These are phyloP conservation scores for Epinephelus lanceolatus DNA, from an alignment of 2,113 vertebrate species.

Conservation along the genomic window DNA sequence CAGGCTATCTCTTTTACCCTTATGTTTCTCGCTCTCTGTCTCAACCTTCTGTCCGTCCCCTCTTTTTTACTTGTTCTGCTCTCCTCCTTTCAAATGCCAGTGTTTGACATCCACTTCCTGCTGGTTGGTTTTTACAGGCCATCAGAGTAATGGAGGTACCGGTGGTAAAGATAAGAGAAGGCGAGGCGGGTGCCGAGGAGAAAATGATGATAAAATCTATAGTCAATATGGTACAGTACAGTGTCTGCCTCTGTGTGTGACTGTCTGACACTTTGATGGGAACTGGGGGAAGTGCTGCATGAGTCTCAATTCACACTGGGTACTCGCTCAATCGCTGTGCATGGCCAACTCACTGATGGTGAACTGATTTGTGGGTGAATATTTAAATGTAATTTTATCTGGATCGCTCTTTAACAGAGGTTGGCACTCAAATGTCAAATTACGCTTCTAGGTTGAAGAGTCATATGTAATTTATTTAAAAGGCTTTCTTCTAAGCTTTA, in stretches of 20 bases:
- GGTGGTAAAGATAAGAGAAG: slow-evolving; percentile 97
- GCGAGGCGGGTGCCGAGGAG: slow-evolving; percentile 88
- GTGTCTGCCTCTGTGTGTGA: slow-evolving; percentile 53
- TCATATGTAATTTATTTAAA: slow-evolving; percentile 3
- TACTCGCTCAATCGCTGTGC: slow-evolving; percentile 52
- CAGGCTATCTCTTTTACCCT: background rate
- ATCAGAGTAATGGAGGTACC: slow-evolving; percentile 97
- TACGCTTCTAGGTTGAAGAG: background rate
- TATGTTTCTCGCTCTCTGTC: background rate
- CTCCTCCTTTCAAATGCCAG: slow-evolving; percentile 24
- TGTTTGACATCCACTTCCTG: slow-evolving; percentile 71
- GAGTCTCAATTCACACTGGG: slow-evolving; percentile 49
- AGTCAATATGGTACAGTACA: slow-evolving; percentile 93
- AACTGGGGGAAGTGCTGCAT: slow-evolving; percentile 58
- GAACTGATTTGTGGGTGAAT: slow-evolving; percentile 40
- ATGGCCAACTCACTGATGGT: slow-evolving; percentile 44
- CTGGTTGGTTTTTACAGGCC: slow-evolving; percentile 91
- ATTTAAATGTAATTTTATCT: slow-evolving; percentile 22
- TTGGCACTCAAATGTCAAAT: slow-evolving; percentile 49
- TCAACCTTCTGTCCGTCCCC: background rate
- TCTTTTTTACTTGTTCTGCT: background rate
- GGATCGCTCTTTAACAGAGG: background rate
- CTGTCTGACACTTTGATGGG: slow-evolving; percentile 79
- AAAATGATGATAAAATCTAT: slow-evolving; percentile 98
- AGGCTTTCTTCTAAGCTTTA: background rate